Conservation (phyloP, 1,140 invertebrate species). For the Drosophila rhopaloa region DNA sequence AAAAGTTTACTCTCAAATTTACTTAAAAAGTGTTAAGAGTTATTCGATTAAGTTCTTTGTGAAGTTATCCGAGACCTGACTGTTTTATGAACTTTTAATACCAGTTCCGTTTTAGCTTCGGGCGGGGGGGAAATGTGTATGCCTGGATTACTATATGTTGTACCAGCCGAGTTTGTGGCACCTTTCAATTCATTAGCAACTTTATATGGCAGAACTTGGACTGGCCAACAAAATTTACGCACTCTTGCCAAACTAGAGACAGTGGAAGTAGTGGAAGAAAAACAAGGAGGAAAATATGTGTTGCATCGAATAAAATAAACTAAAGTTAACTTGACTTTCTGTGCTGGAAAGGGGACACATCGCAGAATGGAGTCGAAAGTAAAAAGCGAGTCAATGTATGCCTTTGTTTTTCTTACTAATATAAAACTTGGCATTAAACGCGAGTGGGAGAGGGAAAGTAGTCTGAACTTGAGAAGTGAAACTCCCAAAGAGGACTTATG, state of each 20-base stretch:
- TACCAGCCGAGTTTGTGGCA: conserved; percentile 22
- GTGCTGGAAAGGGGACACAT: conserved; percentile 6
- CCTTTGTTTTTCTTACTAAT: conserved; percentile 67
- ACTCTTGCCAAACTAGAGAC: conserved; percentile 48
- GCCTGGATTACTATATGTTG: conserved; percentile 17
- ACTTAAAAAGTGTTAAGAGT: not conserved
- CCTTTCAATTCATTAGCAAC: conserved; percentile 77
- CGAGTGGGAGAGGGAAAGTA: conserved; percentile 30
- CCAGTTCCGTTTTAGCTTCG: conserved; percentile 19
- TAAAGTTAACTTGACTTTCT: conserved; percentile 42
- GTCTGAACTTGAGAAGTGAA: conserved; percentile 79
- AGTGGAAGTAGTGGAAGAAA: conserved; percentile 7
- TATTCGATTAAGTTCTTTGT: conserved; percentile 27
- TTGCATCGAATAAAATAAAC: conserved; percentile 70
- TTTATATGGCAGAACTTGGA: conserved; percentile 59
- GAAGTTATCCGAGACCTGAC: conserved; percentile 12
- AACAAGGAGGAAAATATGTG: conserved; percentile 49
- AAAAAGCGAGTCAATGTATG: conserved; percentile 41
- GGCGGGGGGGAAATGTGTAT: not conserved
- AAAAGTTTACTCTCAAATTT: not conserved
- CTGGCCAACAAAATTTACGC: conserved; percentile 46
- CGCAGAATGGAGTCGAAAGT: conserved; percentile 29
- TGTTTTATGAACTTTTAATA: conserved; percentile 44
- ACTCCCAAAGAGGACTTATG: conserved; percentile 77
- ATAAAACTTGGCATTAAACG: conserved; percentile 76